Base-by-base conservation (phyloP, 2,888 invertebrate genomes). In the Tiliacea aurago region DNA sequence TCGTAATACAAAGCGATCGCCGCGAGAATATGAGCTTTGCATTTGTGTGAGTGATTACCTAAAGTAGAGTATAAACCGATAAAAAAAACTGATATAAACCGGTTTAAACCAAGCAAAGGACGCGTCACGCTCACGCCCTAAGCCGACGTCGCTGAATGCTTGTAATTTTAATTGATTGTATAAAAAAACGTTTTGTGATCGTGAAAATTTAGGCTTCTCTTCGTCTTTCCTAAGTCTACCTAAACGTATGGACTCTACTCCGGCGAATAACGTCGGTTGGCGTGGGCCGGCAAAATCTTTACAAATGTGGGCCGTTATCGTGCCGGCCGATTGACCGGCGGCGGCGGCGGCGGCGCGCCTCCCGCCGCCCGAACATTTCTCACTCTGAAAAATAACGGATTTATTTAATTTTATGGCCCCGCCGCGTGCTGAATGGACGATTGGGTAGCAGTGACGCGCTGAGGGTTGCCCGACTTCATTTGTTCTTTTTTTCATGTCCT, bases 361-460 rank as follows among this genome's bases (percentile, higher is more conserved):
- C 73, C 86, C 83, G 84, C 87, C 89, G 88, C 86, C 92, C 92
- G 90, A 88, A 88, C 92, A 93, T 94, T 93, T 92, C 95, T 95
- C 95, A 95, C 94, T 92, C 94, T 96, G 96, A 96, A 96, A 96
- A 96, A 96, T 96, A 94, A 95, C 95, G 95, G 95, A 95, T 95
- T 96, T 96, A 95, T 95, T 96, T 95, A 96, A 96, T 95, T 95
- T 96, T 95, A 96, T 95, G 95, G 94, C 93, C 93, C 81, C 87
- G 93, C 95, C 93, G 93, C 95, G 96, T 95, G 95, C 95, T 94
- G 96, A 95, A 95, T 96, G 94, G 94, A 87, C 94, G 95, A 95
- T 96, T 95, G 95, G 92, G 87, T 89, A 84, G 88, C 83, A 77
- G 80, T 82, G 88, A 88, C 86, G 85, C 80, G 80, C 51, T 64